These are phyloP conservation scores for Onychostoma macrolepis DNA, from an alignment of 2,113 vertebrate species.

Conservation along the genomic window DNA sequence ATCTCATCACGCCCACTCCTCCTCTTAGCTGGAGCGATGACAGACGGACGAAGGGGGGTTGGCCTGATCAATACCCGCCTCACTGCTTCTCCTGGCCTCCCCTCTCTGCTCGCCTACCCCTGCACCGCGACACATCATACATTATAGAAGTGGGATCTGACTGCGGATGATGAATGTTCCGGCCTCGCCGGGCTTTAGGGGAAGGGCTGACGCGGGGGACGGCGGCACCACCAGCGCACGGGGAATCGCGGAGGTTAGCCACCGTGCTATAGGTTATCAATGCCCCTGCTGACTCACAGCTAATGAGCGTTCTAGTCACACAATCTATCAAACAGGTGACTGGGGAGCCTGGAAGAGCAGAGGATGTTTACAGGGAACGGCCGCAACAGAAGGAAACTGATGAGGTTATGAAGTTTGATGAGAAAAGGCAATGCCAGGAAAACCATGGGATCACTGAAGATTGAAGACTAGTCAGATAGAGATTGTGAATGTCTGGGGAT, in stretches of 20 bases:
- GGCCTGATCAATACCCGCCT: conserved; percentile 67
- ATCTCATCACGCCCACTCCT: conserved; percentile 68
- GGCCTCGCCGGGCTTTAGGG: conserved; percentile 38
- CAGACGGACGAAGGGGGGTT: conserved; percentile 34
- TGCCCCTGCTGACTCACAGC: conserved; percentile 40
- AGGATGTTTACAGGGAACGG: conserved; percentile 21
- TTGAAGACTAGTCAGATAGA: not conserved
- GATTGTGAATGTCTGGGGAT: not conserved
- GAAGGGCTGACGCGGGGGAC: conserved; percentile 1
- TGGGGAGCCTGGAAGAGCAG: conserved; percentile 15
- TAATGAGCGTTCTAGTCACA: conserved; percentile 40
- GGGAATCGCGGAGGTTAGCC: conserved; percentile 24
- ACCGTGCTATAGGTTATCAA: conserved; percentile 44
- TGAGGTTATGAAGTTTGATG: conserved; percentile 16
- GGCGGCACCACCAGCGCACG: not conserved
- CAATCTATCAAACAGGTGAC: conserved; percentile 38
- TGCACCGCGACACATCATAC: conserved; percentile 47
- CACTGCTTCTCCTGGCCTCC: not conserved
- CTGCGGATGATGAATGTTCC: conserved; percentile 52
- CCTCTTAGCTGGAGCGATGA: conserved; percentile 48
- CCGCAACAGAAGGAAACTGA: not conserved
- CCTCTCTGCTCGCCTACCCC: conserved; percentile 32
- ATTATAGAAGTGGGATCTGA: conserved; percentile 29
- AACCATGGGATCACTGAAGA: conserved; percentile 4
- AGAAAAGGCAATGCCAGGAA: conserved; percentile 25